phyloP scores from a whole-genome alignment of 2,113 vertebrate genomes.

The Actenoides hombroni region DNA sequence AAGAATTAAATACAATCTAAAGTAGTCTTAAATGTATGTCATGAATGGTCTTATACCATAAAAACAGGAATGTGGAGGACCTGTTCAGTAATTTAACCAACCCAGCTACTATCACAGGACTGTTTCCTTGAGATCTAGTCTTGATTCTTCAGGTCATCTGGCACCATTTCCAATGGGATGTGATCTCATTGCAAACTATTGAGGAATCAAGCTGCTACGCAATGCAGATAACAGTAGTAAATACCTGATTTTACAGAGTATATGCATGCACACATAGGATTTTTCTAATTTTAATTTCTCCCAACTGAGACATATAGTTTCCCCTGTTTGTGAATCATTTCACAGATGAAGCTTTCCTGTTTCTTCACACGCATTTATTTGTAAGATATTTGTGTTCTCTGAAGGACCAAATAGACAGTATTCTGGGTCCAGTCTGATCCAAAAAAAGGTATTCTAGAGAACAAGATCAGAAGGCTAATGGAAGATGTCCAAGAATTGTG shows the following conservation, averaged over 20 bases:
- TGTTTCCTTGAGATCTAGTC: neutral
- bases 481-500: neutral
- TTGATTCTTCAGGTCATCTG: neutral
- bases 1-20: neutral
- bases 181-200: neutral
- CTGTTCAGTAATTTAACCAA: neutral
- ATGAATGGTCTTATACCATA: neutral
- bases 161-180: neutral
- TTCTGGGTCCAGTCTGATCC: neutral
- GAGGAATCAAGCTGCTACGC: neutral
- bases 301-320: neutral
- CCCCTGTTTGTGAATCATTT: neutral
- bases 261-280: neutral
- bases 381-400: neutral
- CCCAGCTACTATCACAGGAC: neutral
- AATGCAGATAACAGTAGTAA: neutral
- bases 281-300: neutral
- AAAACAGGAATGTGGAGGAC: neutral
- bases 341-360: neutral
- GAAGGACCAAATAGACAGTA: neutral
- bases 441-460: neutral
- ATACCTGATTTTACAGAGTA: neutral
- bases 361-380: neutral
- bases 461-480: neutral
- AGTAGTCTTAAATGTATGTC: neutral